Percentiles rank a stretch among this genome's conserved stretches.
Conservation (phyloP, 1,140 invertebrate genomes). For the Pogonognathellus flavescens region DNA sequence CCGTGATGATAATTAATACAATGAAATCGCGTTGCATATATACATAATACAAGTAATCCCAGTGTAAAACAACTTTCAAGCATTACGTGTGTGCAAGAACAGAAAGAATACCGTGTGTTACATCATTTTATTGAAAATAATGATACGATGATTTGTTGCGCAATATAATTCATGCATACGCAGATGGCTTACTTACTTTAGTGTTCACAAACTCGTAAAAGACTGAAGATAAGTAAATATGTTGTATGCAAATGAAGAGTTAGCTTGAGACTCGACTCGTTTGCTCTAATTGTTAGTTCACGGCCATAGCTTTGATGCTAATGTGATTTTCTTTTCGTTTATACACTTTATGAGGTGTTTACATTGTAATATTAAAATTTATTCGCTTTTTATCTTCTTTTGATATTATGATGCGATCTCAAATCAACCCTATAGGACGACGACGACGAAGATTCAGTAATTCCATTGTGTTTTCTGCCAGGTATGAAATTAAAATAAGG, state of each 20-base stretch:
- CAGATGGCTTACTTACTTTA: conserved; percentile 8
- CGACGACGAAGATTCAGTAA: too few species aligned
- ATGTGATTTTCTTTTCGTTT: too few species aligned
- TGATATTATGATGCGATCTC: too few species aligned
- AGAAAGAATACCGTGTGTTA: not conserved
- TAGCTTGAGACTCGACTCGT: conserved; percentile 30
- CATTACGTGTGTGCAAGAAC: too few species aligned
- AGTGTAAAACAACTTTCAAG: too few species aligned
- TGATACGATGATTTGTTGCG: conserved; percentile 35
- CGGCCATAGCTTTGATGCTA: conserved; percentile 37
- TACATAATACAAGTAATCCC: too few species aligned
- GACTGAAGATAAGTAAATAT: conserved; percentile 41
- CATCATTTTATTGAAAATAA: conserved; percentile 34
- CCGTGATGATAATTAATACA: too few species aligned
- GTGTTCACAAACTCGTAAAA: conserved; percentile 22
- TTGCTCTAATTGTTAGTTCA: conserved; percentile 47
- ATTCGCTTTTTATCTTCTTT: not conserved
- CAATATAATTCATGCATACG: conserved; percentile 9
- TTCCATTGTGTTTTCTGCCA: too few species aligned
- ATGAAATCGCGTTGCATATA: too few species aligned
- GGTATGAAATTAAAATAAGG: too few species aligned
- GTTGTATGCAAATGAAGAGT: conserved; percentile 32
- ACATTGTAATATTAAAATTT: not conserved
- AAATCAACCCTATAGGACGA: too few species aligned
- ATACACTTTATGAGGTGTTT: too few species aligned